A percentile compares a stretch with the other conserved stretches of the same genome.
phyloP scores from a whole-genome alignment of 2,113 vertebrate genomes.

The Gulo gulo region DNA sequence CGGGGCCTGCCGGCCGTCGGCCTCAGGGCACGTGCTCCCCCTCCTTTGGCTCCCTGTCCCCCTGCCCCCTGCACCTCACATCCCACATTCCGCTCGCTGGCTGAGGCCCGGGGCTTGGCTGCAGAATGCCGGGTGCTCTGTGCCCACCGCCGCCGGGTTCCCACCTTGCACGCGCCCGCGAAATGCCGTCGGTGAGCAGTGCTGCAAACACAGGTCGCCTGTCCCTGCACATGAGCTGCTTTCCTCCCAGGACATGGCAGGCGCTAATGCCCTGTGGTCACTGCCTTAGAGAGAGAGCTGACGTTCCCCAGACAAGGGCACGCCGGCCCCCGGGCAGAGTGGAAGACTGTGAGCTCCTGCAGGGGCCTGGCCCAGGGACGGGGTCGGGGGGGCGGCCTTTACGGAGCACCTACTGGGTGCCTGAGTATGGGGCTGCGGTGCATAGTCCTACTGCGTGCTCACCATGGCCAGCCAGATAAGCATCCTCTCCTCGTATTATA shows the following conservation, averaged over 20 bases:
- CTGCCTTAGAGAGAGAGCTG: not conserved
- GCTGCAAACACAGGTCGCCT: not conserved
- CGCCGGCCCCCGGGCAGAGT: not conserved
- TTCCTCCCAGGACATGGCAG: not conserved
- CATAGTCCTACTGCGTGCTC: not conserved
- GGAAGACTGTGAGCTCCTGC: accelerated
- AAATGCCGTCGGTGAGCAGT: not conserved
- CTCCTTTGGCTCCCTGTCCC: not conserved
- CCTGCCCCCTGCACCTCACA: no score
- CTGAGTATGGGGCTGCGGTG: not conserved
- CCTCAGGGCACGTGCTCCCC: not conserved
- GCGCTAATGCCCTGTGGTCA: not conserved
- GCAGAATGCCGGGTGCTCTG: not conserved
- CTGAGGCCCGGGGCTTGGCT: not conserved
- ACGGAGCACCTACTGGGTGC: not conserved
- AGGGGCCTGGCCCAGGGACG: not conserved
- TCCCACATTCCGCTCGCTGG: not conserved
- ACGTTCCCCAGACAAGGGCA: not conserved
- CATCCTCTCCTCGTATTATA: accelerated
- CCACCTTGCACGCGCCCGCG: accelerated
- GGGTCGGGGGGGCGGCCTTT: not conserved
- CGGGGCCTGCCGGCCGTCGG: accelerated
- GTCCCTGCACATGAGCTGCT: not conserved
- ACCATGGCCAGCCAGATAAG: not conserved
- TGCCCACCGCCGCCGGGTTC: not conserved